Evolutionary conservation across 2,888 invertebrate species (phyloP), one percentile per base, ranked within the genome.

Genomic region (Siphlonurus alternatus): DNA sequence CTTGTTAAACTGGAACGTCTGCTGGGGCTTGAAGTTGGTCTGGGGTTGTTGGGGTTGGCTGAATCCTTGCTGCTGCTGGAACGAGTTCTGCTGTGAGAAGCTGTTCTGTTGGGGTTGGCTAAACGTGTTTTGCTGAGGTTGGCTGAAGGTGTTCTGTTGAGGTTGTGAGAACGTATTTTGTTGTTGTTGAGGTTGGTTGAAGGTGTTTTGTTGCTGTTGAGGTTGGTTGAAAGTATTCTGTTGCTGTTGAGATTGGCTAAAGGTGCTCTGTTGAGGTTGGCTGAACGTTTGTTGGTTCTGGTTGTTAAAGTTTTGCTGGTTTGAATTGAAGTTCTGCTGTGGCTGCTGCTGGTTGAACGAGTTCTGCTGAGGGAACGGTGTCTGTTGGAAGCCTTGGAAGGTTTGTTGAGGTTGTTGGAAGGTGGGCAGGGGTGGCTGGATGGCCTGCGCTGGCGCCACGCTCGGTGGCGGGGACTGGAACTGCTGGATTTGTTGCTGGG

Each of bases 1-100:
- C 68, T 67, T 15, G 68, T 67, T 53, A 69, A 69, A 66, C 69
- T 70, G 20, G 20, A 69, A 70, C 0, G 68, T 67, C 5, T 71
- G 71, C 23, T 72, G 72, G 25, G 71, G 72, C 23, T 64, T 59
- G 53, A 61, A 56, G 25, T 67, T 38, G 18, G 67, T 66, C 62
- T 69, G 68, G 18, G 64, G 56, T 23, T 65, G 66, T 59, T 66
- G 63, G n/a, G 51, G 59, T 25, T 63, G 53, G 56, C 63, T 22
- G 23, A n/a, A 51, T 62, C 61, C 62, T 64, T 65, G 67, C 60
- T 64, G 64, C 56, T 65, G 51, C 15, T 63, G 54, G 24, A 66
- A 68, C 56, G 65, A 64, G 23, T 61, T 61, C 51, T n/a, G n/a
- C n/a, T n/a, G n/a, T n/a, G n/a, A n/a, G 67, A 64, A 69, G 70